phyloP scores from a whole-genome alignment of 2,797 vertebrate species.

The Morelia viridis region DNA sequence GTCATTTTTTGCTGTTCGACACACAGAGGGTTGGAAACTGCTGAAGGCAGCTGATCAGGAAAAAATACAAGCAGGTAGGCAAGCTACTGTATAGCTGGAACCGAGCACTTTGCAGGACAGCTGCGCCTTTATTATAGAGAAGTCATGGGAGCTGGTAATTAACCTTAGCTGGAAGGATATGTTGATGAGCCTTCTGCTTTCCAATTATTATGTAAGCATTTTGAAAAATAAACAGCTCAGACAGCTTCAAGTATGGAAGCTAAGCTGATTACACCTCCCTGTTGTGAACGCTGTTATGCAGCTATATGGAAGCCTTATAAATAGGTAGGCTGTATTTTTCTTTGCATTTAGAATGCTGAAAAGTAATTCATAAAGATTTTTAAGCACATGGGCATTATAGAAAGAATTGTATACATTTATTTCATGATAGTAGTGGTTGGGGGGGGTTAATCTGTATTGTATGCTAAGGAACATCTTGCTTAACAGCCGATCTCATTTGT shows the following conservation, averaged over 20 bases:
- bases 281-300: constrained; percentile 31
- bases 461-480: constrained; percentile 53
- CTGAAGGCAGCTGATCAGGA: constrained; percentile 83
- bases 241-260: constrained; percentile 51
- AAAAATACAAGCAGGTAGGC: constrained; percentile 88
- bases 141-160: constrained; percentile 37
- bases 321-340: constrained; percentile 37
- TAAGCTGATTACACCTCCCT: constrained; percentile 38
- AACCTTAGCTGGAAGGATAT: constrained; percentile 45
- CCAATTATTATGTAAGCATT: constrained; percentile 43
- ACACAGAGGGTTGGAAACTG: constrained; percentile 90
- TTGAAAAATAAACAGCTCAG: constrained; percentile 43
- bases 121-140: constrained; percentile 44
- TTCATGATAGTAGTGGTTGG: neutral
- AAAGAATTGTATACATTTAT: constrained; percentile 38
- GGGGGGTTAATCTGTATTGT: constrained; percentile 24
- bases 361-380: constrained; percentile 57
- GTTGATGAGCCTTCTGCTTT: constrained; percentile 46
- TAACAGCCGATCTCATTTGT: constrained; percentile 48
- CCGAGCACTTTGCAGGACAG: constrained; percentile 37
- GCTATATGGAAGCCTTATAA: constrained; percentile 33
- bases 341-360: constrained; percentile 58
- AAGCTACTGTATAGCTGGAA: constrained; percentile 22
- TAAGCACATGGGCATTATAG: constrained; percentile 53
- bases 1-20: constrained; percentile 91